These are phyloP conservation scores for Orbicella faveolata DNA, from an alignment of 64 coral and sea anemone species.

Conservation along the genomic window DNA sequence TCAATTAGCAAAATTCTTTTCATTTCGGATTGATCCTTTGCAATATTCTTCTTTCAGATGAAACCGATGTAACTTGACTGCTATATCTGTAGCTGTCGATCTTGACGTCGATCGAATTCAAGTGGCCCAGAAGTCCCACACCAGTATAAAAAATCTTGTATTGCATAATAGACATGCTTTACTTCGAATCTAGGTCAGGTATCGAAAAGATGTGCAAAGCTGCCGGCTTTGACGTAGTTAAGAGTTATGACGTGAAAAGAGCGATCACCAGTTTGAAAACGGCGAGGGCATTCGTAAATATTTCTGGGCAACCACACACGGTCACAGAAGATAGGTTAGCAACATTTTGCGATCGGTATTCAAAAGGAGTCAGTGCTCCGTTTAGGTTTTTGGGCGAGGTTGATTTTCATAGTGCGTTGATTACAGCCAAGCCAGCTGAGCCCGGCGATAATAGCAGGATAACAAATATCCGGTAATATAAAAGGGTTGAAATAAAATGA, in stretches of 20 bases:
- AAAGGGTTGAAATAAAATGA: too few relatives aligned
- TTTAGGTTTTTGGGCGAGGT: not conserved
- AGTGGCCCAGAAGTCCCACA: conserved; percentile 5
- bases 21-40: too few relatives aligned
- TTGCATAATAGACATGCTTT: not conserved
- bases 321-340: not conserved
- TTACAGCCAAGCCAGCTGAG: not conserved
- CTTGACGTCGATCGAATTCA: conserved; percentile 16
- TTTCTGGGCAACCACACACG: conserved; percentile 6
- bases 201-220: not conserved
- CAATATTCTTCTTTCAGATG: not conserved
- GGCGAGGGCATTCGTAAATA: not conserved
- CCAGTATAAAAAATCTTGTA: not conserved
- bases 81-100: not conserved
- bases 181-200: not conserved
- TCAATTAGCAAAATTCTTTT: too few relatives aligned
- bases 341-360: not conserved
- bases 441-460: too few relatives aligned
- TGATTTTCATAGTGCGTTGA: not conserved
- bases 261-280: not conserved
- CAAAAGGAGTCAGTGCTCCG: not conserved
- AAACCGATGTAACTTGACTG: too few relatives aligned
- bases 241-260: not conserved
- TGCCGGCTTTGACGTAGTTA: not conserved
- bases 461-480: too few relatives aligned